Percentiles rank a stretch among this genome's conserved stretches.
phyloP scores from a whole-genome alignment of 2,797 vertebrate species.

The Chloroceryle inda region DNA sequence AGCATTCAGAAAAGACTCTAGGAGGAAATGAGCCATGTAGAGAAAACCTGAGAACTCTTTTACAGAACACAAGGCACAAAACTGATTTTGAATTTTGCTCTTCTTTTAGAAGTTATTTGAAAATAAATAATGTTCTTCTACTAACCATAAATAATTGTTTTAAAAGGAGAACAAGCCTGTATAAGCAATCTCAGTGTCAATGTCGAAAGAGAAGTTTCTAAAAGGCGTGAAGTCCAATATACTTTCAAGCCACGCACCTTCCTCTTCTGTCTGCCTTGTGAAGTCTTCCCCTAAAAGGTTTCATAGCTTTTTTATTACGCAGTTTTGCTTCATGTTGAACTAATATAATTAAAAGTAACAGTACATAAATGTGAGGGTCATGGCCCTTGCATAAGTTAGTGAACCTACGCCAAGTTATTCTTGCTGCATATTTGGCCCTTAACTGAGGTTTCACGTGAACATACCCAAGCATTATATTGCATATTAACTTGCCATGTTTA shows the following conservation, averaged over 20 bases:
- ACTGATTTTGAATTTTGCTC: neutral
- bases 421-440: neutral
- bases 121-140: neutral
- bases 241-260: neutral
- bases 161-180: neutral
- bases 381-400: neutral
- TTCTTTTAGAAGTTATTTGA: neutral
- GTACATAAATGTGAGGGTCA: slow-evolving; percentile 7
- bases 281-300: neutral
- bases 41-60: neutral
- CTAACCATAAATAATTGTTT: neutral
- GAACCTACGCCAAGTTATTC: neutral
- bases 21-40: neutral
- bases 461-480: neutral
- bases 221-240: neutral
- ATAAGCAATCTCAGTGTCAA: neutral
- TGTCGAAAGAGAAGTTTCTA: neutral
- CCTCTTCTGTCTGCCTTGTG: neutral
- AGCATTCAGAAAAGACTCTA: neutral
- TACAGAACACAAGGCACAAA: neutral
- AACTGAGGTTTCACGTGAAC: neutral
- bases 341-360: slow-evolving; percentile 1
- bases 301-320: neutral
- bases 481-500: neutral
- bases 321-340: neutral